Evolutionary conservation across 2,888 invertebrate species (phyloP), one percentile per base, ranked within the genome.

Genomic region (Troilus luridus): DNA sequence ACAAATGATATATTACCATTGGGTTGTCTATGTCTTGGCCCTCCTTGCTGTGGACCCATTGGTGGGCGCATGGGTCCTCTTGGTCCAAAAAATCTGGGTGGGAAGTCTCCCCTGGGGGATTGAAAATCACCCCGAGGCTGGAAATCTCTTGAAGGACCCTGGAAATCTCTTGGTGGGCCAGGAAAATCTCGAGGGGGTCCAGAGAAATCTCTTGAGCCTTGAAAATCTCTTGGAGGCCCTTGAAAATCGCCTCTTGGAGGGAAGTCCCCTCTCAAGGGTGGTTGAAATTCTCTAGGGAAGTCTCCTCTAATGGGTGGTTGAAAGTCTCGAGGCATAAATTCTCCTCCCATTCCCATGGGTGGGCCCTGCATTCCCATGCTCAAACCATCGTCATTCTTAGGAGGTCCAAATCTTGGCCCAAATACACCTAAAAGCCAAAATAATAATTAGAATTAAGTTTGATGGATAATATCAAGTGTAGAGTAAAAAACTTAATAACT

Each of bases 91-190:
- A 56, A 85, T 90, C 92, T 41, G 91, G 81, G 92, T 24, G 90
- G 91, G 89, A 91, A 91, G 59, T 89, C 88, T 24, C 91, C 92
- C 24, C 90, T 64, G 3, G 92, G 91, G 11, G 85, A 85, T 77
- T 77, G 72, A 77, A 77, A 77, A 41, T 89, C 77, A 88, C 91
- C 94, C 94, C 77, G 94, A 93, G 89, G 81, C 19, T 89, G 88
- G 21, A 91, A 89, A 56, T 91, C 91, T 56, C 88, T 56, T 10
- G 88, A 19, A 19, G 89, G 91, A n/a, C 88, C 85, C 54, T 89
- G 88, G 27, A 89, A 89, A 85, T 91, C 91, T 64, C 88, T 27
- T 0, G 88, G 88, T 41, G 90, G 91, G 2, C 81, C 81, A 56
- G 89, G 91, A 89, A 91, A 91, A 64, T 89, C 88, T 24, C 91